phyloP scores from a whole-genome alignment of 2,113 vertebrate species.

The Zosterops hypoxanthus region DNA sequence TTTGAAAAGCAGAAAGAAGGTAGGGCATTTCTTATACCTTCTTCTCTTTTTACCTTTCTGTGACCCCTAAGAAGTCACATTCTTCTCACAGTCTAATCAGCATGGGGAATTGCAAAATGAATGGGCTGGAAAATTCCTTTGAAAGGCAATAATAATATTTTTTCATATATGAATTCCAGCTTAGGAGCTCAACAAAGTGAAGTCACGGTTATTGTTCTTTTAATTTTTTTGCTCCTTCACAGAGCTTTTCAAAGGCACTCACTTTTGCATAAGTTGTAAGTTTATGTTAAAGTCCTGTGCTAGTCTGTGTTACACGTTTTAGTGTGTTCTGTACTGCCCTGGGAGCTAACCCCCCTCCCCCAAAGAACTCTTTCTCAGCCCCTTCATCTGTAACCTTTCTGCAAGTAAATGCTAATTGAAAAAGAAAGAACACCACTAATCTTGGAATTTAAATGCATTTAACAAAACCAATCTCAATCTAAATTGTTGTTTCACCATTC shows the following conservation, averaged over 20 bases:
- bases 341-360: conserved; percentile 51
- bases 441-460: conserved; percentile 91
- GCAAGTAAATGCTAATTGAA: conserved; percentile 88
- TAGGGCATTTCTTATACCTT: conserved; percentile 58
- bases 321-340: conserved; percentile 67
- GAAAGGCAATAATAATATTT: conserved; percentile 60
- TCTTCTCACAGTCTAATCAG: conserved; percentile 56
- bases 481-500: conserved; percentile 85
- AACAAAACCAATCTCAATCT: conserved; percentile 88
- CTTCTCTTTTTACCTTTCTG: conserved; percentile 69
- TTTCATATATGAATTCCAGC: conserved; percentile 31
- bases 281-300: conserved; percentile 48
- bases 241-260: not conserved
- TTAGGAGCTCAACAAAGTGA: conserved; percentile 47
- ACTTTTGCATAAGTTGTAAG: conserved; percentile 34
- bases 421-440: conserved; percentile 89
- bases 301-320: conserved; percentile 56
- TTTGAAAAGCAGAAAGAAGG: conserved; percentile 66
- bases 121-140: conserved; percentile 59
- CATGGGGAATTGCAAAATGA: conserved; percentile 54
- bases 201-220: conserved; percentile 26
- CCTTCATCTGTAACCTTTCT: conserved; percentile 87
- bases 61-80: conserved; percentile 43
- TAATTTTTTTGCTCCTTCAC: conserved; percentile 20
- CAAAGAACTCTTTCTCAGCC: conserved; percentile 67